Evolutionary conservation across 2,797 vertebrate genomes (phyloP).

Genomic region (Clarias fuscus): DNA sequence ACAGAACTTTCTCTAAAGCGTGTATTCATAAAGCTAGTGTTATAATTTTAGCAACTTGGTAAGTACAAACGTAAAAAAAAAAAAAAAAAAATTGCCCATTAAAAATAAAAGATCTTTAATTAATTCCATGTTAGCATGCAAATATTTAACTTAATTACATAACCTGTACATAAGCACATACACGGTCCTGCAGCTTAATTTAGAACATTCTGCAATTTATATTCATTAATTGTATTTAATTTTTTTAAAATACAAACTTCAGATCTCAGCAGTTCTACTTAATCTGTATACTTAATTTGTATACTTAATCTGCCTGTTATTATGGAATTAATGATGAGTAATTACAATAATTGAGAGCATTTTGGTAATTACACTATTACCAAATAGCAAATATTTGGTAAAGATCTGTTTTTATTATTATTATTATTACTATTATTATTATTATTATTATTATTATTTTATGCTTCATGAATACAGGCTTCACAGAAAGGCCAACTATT

Average conservation of each 20-base stretch:
- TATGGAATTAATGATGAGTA: not conserved
- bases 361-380: not conserved
- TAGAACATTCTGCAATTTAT: not conserved
- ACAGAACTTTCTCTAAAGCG: constrained; percentile 19
- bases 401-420: not conserved
- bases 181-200: not conserved
- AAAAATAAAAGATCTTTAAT: not conserved
- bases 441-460: not conserved
- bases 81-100: not conserved
- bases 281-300: too few relatives aligned
- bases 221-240: not conserved
- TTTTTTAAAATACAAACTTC: not conserved
- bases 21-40: not conserved
- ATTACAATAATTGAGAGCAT: not conserved
- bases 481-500: not conserved
- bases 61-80: not conserved
- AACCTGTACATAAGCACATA: not conserved
- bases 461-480: not conserved
- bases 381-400: not conserved
- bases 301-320: not conserved
- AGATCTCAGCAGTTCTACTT: not conserved
- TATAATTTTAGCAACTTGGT: not conserved
- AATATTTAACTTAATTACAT: not conserved
- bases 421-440: not conserved
- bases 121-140: not conserved